phyloP scores from a whole-genome alignment of 2,888 invertebrate genomes.

The Rotaria sp. region DNA sequence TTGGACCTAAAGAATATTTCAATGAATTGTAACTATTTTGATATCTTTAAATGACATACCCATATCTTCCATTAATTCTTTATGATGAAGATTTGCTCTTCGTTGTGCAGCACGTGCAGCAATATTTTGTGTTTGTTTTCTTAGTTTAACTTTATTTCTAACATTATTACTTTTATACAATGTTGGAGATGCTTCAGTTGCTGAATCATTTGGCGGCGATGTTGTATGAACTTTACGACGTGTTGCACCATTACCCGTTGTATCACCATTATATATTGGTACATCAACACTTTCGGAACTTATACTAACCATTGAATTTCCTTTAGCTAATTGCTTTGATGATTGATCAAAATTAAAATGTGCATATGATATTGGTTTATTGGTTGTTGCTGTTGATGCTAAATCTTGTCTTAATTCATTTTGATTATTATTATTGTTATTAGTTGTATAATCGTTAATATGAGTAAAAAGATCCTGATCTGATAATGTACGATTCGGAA shows the following conservation, averaged over 20 bases:
- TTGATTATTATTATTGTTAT: background rate
- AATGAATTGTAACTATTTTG: background rate
- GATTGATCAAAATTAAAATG: conserved; percentile 10
- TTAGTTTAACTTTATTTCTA: background rate
- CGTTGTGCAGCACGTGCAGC: conserved; percentile 40
- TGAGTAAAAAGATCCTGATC: conserved; percentile 21
- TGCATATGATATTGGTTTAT: background rate
- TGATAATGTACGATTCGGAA: background rate
- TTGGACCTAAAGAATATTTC: background rate
- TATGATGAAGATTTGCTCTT: conserved; percentile 36
- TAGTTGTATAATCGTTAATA: background rate
- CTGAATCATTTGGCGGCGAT: background rate
- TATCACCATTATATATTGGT: background rate
- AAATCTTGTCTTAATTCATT: background rate
- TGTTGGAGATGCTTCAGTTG: background rate
- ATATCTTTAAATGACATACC: background rate
- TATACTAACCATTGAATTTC: background rate
- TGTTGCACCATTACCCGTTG: background rate
- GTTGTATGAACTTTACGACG: background rate
- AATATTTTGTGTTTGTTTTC: conserved; percentile 39
- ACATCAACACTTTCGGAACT: background rate
- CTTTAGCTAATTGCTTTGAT: background rate
- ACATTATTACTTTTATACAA: too few relatives aligned
- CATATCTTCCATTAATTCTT: conserved; percentile 40
- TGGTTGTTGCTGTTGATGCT: background rate